Conservation (phyloP, 2,113 vertebrate genomes). For the Numida meleagris region DNA sequence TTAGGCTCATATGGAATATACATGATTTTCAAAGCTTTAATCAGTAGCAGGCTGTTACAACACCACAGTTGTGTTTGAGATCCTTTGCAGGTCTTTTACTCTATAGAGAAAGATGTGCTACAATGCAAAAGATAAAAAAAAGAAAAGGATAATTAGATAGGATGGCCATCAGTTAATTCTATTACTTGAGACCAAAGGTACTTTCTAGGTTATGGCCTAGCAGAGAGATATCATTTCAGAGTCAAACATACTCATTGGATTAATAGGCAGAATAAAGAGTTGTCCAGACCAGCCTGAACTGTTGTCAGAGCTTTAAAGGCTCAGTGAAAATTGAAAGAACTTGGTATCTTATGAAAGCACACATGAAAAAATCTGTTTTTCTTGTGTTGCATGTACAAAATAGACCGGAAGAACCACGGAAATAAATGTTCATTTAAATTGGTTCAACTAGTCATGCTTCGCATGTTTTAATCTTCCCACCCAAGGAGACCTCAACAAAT, state of each 20-base stretch:
- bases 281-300: not conserved
- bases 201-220: not conserved
- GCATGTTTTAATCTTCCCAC: not conserved
- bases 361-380: not conserved
- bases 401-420: not conserved
- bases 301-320: not conserved
- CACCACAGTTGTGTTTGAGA: not conserved
- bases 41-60: not conserved
- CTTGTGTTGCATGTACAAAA: not conserved
- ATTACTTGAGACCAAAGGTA: not conserved
- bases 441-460: not conserved
- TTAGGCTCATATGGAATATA: not conserved
- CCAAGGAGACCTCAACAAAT: not conserved
- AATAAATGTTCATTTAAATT: not conserved
- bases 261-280: not conserved
- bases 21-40: not conserved
- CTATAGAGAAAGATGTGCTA: not conserved
- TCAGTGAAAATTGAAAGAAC: not conserved
- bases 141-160: not conserved
- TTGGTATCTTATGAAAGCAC: not conserved
- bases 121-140: not conserved
- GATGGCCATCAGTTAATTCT: not conserved
- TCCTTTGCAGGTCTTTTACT: not conserved
- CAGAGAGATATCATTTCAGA: not conserved
- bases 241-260: not conserved